Conservation (phyloP, 2,888 invertebrate genomes). For the Anagyrus pseudococci region DNA sequence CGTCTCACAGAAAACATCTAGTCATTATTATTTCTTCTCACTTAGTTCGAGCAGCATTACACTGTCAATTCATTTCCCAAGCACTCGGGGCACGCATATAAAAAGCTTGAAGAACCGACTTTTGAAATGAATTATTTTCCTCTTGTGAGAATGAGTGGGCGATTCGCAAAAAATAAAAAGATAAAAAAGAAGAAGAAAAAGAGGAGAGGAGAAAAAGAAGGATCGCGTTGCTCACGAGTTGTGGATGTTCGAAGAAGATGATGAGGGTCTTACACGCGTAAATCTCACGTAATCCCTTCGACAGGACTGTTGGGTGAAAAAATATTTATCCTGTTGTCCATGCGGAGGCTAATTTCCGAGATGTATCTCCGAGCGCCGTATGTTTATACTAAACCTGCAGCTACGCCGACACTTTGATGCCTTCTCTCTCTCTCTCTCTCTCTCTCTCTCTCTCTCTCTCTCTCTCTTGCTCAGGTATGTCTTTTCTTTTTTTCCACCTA, state of each 20-base stretch:
- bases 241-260: too few relatives aligned
- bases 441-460: neutral
- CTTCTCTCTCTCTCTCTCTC: neutral
- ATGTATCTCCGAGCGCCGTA: slow-evolving; percentile 42
- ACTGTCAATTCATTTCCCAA: too few relatives aligned
- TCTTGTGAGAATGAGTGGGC: neutral
- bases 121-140: slow-evolving; percentile 1
- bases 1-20: too few relatives aligned
- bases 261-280: too few relatives aligned
- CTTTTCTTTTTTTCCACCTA: neutral
- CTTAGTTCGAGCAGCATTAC: too few relatives aligned
- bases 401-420: neutral
- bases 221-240: too few relatives aligned
- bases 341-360: slow-evolving; percentile 51
- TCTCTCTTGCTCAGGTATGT: slow-evolving; percentile 4
- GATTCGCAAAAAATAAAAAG: slow-evolving; percentile 5
- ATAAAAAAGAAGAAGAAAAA: neutral
- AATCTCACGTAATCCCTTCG: slow-evolving; percentile 1
- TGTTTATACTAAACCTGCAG: neutral
- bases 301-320: slow-evolving; percentile 42
- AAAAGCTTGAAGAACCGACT: neutral
- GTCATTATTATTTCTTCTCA: too few relatives aligned
- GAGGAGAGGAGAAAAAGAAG: neutral
- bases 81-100: too few relatives aligned
- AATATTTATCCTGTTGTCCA: slow-evolving; percentile 53